Conservation (phyloP, 92 coral and sea anemone genomes). For the Porites lobata region DNA sequence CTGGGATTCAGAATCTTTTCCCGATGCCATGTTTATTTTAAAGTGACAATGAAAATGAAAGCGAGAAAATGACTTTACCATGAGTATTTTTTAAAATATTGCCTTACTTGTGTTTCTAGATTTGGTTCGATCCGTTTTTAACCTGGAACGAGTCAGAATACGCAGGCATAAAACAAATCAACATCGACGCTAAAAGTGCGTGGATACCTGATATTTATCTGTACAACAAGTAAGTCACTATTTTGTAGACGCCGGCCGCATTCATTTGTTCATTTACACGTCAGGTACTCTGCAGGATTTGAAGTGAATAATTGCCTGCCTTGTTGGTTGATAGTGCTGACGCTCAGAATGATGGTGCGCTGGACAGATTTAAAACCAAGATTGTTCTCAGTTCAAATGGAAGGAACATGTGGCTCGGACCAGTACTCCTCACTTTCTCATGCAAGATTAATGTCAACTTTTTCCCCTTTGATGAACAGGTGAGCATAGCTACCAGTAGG, state of each 20-base stretch:
- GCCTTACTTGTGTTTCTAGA: slow-evolving; percentile 24
- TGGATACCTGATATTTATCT: slow-evolving; percentile 93
- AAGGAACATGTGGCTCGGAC: slow-evolving; percentile 86
- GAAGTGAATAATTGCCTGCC: neutral
- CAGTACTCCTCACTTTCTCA: slow-evolving; percentile 84
- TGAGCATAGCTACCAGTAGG: slow-evolving; percentile 1
- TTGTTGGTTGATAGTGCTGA: slow-evolving; percentile 71
- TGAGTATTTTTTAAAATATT: neutral
- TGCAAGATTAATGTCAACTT: slow-evolving; percentile 92
- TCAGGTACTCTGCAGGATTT: neutral
- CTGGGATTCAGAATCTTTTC: neutral
- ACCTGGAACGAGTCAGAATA: slow-evolving; percentile 75
- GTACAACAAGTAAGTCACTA: slow-evolving; percentile 79
- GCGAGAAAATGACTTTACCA: neutral
- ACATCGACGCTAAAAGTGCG: slow-evolving; percentile 59
- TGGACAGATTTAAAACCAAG: slow-evolving; percentile 90
- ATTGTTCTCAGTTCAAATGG: slow-evolving; percentile 80
- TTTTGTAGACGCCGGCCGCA: too few relatives aligned
- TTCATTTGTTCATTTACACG: neutral
- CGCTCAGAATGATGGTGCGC: slow-evolving; percentile 81
- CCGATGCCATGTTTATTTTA: neutral
- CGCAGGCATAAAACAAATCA: slow-evolving; percentile 73
- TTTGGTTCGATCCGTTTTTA: slow-evolving; percentile 79
- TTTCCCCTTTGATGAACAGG: slow-evolving; percentile 98
- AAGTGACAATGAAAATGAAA: neutral